Evolutionary conservation across 1,140 invertebrate genomes (phyloP).

Genomic region (Drosophila sproati): DNA sequence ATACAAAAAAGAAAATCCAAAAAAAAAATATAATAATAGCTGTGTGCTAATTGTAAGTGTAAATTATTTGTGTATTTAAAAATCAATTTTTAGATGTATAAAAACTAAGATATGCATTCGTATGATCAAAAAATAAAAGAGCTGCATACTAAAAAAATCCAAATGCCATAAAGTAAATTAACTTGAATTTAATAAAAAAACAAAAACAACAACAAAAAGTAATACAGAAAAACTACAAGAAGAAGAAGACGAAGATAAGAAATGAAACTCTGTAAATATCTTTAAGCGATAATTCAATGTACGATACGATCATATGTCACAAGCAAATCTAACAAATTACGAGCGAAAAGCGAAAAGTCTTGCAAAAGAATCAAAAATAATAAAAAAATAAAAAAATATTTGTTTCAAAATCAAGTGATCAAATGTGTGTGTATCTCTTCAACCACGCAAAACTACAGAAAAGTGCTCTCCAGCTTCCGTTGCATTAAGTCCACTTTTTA

Average conservation of each 20-base stretch:
- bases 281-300: constrained; percentile 69
- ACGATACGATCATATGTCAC: constrained; percentile 54
- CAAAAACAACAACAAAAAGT: constrained; percentile 24
- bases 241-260: neutral
- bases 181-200: constrained; percentile 67
- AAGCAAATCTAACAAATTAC: constrained; percentile 65
- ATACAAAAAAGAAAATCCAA: constrained; percentile 14
- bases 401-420: constrained; percentile 68
- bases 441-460: neutral
- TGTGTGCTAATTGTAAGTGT: constrained; percentile 78
- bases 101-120: constrained; percentile 47
- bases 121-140: constrained; percentile 44
- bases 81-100: constrained; percentile 75
- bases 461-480: neutral
- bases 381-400: constrained; percentile 56
- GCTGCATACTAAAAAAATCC: constrained; percentile 60
- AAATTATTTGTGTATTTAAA: constrained; percentile 82
- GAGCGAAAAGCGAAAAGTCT: constrained; percentile 45
- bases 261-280: constrained; percentile 72
- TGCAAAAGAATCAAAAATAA: constrained; percentile 70
- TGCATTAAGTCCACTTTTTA: too few relatives aligned
- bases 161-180: constrained; percentile 80
- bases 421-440: constrained; percentile 13
- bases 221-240: constrained; percentile 16
- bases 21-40: constrained; percentile 41